Percentiles rank a stretch among this genome's conserved stretches.
These are phyloP conservation scores for Sebastes matsubarae DNA, from an alignment of 2,797 vertebrate species.

Conservation along the genomic window DNA sequence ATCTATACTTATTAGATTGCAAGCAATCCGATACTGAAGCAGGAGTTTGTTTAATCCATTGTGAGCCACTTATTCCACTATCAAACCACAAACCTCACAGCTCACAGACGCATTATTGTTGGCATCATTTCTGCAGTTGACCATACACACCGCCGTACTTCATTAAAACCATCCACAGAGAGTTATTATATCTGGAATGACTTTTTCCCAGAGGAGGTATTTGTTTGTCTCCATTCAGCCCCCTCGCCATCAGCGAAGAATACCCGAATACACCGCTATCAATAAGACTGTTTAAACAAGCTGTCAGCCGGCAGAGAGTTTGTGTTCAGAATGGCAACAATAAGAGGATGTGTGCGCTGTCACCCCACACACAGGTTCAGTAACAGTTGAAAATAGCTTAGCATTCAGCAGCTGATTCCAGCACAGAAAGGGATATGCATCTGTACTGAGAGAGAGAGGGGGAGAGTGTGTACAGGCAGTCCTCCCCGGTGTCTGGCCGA, in stretches of 20 bases:
- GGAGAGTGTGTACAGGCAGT: conserved; percentile 37
- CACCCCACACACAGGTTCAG: conserved; percentile 23
- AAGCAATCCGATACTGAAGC: conserved; percentile 40
- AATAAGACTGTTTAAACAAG: conserved; percentile 37
- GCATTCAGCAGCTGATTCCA: conserved; percentile 63
- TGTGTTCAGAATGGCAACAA: conserved; percentile 38
- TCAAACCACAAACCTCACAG: conserved; percentile 49
- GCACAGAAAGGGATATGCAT: conserved; percentile 56
- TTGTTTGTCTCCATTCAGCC: conserved; percentile 3
- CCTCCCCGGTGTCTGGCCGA: conserved; percentile 61
- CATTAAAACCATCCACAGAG: conserved; percentile 45
- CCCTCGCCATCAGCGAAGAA: neutral
- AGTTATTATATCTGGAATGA: conserved; percentile 33
- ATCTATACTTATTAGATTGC: conserved; percentile 34
- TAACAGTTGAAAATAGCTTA: conserved; percentile 56
- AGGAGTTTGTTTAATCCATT: conserved; percentile 38
- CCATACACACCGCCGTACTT: conserved; percentile 28
- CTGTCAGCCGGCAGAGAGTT: conserved; percentile 7
- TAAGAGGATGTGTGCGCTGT: conserved; percentile 17
- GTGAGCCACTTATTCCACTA: conserved; percentile 29
- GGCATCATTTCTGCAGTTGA: conserved; percentile 46
- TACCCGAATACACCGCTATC: conserved; percentile 16
- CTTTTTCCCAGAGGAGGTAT: conserved; percentile 26
- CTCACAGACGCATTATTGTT: conserved; percentile 27
- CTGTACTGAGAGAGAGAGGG: conserved; percentile 15